These are phyloP conservation scores for Caenorhabditis auriculariae DNA, from an alignment of 2,888 invertebrate genomes.

Conservation along the genomic window DNA sequence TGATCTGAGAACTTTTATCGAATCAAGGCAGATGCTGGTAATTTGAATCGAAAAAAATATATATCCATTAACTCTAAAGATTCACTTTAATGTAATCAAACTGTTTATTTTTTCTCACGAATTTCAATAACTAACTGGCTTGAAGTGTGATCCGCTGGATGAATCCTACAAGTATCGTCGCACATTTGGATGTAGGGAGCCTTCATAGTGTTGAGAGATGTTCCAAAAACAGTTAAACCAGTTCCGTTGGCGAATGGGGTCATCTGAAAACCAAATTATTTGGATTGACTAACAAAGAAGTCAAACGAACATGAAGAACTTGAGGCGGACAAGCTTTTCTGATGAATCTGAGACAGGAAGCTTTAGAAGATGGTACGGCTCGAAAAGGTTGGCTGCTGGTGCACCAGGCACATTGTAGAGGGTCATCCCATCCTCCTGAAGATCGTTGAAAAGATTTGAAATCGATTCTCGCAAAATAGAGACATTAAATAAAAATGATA, in stretches of 20 bases:
- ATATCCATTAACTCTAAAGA: too few relatives aligned
- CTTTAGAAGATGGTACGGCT: constrained; percentile 20
- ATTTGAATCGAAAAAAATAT: too few relatives aligned
- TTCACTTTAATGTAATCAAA: too few relatives aligned
- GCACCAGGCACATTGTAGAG: constrained; percentile 51
- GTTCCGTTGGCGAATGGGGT: constrained; percentile 17
- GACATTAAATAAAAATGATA: background rate
- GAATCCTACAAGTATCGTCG: too few relatives aligned
- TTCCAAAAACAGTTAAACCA: constrained; percentile 14
- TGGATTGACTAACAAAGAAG: background rate
- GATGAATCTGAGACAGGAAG: constrained; percentile 26
- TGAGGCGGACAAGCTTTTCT: constrained; percentile 31
- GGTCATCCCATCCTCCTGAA: constrained; percentile 33
- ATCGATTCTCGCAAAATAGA: constrained; percentile 1
- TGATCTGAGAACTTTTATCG: too few relatives aligned
- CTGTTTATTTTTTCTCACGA: too few relatives aligned
- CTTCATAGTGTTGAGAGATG: constrained; percentile 16
- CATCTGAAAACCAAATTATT: constrained; percentile 7
- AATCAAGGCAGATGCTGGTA: too few relatives aligned
- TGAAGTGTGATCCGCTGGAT: too few relatives aligned
- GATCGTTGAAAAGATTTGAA: background rate
- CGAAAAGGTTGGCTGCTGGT: constrained; percentile 20
- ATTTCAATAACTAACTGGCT: too few relatives aligned
- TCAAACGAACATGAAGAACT: too few relatives aligned
- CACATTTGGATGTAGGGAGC: constrained; percentile 25